These are phyloP conservation scores for Corydoras sp. DNA, from an alignment of 2,113 vertebrate species.

Conservation along the genomic window DNA sequence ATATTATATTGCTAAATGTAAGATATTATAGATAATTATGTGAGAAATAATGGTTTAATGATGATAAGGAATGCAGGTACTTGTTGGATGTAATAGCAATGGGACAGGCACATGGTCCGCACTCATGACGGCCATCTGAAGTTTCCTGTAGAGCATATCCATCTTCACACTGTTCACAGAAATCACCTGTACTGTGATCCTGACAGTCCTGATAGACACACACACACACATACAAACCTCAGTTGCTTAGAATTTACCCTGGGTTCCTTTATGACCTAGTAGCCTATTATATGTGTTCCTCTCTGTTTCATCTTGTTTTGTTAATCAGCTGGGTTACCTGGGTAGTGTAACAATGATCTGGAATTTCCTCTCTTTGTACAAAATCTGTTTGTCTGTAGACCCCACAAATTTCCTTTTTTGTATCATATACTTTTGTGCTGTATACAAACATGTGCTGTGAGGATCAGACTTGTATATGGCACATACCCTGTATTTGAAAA, in stretches of 20 bases:
- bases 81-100: slow-evolving; percentile 73
- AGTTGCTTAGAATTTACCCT: no score
- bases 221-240: slow-evolving; percentile 7
- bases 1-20: no score
- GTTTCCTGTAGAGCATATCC: slow-evolving; percentile 69
- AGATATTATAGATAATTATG: not conserved
- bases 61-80: slow-evolving; percentile 53
- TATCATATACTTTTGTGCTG: no score
- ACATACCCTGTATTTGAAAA: no score
- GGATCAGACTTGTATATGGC: no score
- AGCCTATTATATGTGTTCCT: not conserved
- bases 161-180: slow-evolving; percentile 82
- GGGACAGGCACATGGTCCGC: slow-evolving; percentile 84
- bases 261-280: not conserved
- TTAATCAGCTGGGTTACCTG: not conserved
- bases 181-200: slow-evolving; percentile 79
- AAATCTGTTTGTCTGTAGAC: no score
- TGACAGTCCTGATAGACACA: slow-evolving; percentile 72
- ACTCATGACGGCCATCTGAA: slow-evolving; percentile 57
- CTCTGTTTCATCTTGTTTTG: not conserved
- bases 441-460: no score
- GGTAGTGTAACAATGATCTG: no score
- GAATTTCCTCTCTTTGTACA: no score
- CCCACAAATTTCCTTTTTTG: no score
- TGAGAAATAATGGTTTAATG: not conserved